phyloP scores from a whole-genome alignment of 2,113 vertebrate species.

The Rana temporaria region DNA sequence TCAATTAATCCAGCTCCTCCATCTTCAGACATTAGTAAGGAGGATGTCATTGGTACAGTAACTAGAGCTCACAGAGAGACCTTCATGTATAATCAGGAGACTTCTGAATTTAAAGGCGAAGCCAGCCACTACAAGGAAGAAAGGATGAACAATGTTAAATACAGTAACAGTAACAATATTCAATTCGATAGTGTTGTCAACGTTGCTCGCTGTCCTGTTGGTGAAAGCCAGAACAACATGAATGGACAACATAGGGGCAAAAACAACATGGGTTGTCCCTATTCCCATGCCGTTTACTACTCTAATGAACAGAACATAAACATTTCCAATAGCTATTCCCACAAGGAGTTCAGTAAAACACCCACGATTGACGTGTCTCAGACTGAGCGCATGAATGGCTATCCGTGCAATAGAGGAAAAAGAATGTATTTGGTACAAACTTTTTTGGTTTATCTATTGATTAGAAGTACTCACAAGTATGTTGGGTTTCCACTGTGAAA shows the following conservation, averaged over 20 bases:
- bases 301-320: slow-evolving; percentile 71
- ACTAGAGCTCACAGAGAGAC: slow-evolving; percentile 80
- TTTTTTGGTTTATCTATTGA: slow-evolving; percentile 28
- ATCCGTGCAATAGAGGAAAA: slow-evolving; percentile 72
- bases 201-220: slow-evolving; percentile 69
- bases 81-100: slow-evolving; percentile 85
- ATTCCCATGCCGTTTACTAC: slow-evolving; percentile 69
- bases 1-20: slow-evolving; percentile 68
- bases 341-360: slow-evolving; percentile 70
- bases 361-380: slow-evolving; percentile 71
- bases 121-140: slow-evolving; percentile 64
- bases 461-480: no score
- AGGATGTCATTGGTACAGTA: slow-evolving; percentile 79
- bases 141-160: slow-evolving; percentile 65
- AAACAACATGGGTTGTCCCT: slow-evolving; percentile 70
- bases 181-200: slow-evolving; percentile 63
- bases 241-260: slow-evolving; percentile 79
- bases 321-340: slow-evolving; percentile 70
- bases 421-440: slow-evolving; percentile 90
- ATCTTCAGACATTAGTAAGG: slow-evolving; percentile 85
- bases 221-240: slow-evolving; percentile 69
- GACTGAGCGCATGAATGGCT: slow-evolving; percentile 66
- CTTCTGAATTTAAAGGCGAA: slow-evolving; percentile 67
- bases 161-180: slow-evolving; percentile 72
- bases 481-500: no score